Evolutionary conservation across 2,797 vertebrate species (phyloP).

Genomic region (Mycteria americana): DNA sequence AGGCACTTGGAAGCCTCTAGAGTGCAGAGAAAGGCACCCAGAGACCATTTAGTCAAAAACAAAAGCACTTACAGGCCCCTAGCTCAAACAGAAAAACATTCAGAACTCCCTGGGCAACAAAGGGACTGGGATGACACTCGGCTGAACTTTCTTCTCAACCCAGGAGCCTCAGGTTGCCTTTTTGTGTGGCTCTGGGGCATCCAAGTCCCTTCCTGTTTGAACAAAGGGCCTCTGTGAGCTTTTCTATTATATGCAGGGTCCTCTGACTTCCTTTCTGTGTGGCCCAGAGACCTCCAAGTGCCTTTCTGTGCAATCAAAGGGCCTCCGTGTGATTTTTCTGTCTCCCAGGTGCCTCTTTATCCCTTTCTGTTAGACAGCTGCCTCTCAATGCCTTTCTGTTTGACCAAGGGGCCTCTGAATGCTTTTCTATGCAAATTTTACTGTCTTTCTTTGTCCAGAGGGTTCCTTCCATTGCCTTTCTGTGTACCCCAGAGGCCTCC

Average conservation of each 20-base stretch:
- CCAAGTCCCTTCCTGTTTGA: background rate
- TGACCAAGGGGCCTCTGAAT: background rate
- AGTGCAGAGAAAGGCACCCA: background rate
- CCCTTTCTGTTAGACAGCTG: background rate
- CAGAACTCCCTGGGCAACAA: background rate
- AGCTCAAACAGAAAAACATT: background rate
- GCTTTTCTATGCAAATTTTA: background rate
- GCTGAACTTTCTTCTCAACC: background rate
- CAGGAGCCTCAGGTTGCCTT: background rate
- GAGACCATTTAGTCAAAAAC: background rate
- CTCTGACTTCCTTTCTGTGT: background rate
- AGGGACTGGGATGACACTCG: background rate
- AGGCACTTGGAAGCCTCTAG: background rate
- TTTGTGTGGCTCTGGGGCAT: background rate
- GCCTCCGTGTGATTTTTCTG: background rate
- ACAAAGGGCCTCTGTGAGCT: background rate
- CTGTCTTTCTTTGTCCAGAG: background rate
- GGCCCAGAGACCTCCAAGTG: background rate
- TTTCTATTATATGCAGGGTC: background rate
- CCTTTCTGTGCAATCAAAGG: background rate
- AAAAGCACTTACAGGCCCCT: background rate
- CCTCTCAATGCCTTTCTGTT: background rate
- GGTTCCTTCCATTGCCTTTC: background rate
- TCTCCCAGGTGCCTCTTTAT: background rate
- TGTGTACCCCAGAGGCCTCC: background rate